Conservation (phyloP, 2,888 invertebrate genomes). For the Liopterus haemorrhoidalis region DNA sequence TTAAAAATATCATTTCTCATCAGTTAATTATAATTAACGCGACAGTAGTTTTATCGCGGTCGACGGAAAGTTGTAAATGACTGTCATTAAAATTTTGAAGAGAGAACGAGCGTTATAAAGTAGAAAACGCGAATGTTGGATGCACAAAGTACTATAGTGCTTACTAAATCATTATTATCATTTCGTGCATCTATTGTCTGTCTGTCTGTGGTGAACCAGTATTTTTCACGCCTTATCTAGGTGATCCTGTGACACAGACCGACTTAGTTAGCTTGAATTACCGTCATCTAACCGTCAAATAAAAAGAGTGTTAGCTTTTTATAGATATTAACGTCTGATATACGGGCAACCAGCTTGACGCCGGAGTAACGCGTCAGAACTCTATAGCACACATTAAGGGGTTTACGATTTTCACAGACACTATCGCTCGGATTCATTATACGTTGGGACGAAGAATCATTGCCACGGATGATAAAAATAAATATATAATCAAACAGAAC, state of each 20-base stretch:
- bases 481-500: no score
- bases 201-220: conserved; percentile 24
- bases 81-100: conserved; percentile 13
- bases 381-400: no score
- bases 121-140: neutral
- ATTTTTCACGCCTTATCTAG: conserved; percentile 34
- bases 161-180: conserved; percentile 34
- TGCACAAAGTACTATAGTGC: conserved; percentile 25
- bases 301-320: no score
- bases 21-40: conserved; percentile 21
- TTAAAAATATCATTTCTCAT: conserved; percentile 20
- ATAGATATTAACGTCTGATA: no score
- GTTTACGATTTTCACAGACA: no score
- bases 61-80: conserved; percentile 6
- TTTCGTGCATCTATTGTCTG: conserved; percentile 35
- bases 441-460: no score
- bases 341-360: no score
- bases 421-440: no score
- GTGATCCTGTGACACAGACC: conserved; percentile 17
- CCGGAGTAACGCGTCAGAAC: no score
- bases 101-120: neutral
- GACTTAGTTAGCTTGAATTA: conserved; percentile 19
- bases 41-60: conserved; percentile 16
- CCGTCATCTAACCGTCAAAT: no score
- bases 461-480: no score